Evolutionary conservation across 1,140 invertebrate species (phyloP), one percentile per base, ranked within the genome.

Genomic region (Drosophila elegans): DNA sequence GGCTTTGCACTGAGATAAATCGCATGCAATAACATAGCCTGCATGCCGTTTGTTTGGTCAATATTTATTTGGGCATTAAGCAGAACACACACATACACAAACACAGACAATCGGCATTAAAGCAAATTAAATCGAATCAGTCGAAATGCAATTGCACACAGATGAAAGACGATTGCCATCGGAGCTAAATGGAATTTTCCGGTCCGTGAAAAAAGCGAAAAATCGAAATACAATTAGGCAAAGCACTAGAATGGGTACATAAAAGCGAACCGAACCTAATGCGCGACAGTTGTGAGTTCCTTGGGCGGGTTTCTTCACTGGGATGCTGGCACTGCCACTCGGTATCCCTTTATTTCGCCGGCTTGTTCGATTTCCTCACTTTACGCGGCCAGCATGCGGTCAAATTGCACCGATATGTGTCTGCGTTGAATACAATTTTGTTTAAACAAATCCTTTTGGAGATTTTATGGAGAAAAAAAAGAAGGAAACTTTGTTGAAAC

Each of bases 31-130:
- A 79, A 54, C 42, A 71, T 44, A 69, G 75, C 72, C 66, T 69
- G 52, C 21, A 48, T 71, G 78, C 45, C 57, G 72, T 77, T 88
- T 88, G 83, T 88, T 88, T 88, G 74, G 83, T 88, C 83, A 88
- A 88, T 88, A 88, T 89, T 89, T 88, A 57, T 66, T 60, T 74
- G 60, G 56, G 51, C 74, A 73, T 60, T 46, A 60, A 56, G 44
- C 45, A 69, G 52, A 51, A 63, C 44, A 46, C 39, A 44, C 38
- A 45, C 13, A 45, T n/a, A 52, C 21, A 63, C 16, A n/a, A n/a
- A n/a, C n/a, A n/a, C n/a, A n/a, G n/a, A 52, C 59, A 48, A 36
- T 49, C 10, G 52, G 44, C 63, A 44, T 39, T 16, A 72, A 46
- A 10, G 10, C 16, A 12, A 51, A 69, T 60, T 38, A 51, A 27